Percentiles rank a stretch among this genome's conserved stretches.
phyloP scores from a whole-genome alignment of 2,888 invertebrate species.

The Caenorhabditis plicata region DNA sequence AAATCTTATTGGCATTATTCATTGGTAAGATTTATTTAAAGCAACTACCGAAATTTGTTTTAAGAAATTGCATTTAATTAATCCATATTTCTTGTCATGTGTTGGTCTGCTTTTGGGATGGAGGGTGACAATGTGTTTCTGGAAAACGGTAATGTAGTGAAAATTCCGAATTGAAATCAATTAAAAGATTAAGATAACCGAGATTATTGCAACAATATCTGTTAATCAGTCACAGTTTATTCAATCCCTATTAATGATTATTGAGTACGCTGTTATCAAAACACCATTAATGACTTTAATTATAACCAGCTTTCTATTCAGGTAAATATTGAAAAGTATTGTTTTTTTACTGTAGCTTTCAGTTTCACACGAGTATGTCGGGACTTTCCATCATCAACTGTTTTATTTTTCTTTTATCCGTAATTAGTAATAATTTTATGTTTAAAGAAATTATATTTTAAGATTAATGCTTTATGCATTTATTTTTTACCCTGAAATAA shows the following conservation, averaged over 20 bases:
- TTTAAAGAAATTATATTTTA: conserved; percentile 36
- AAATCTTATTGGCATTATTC: conserved; percentile 85
- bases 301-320: conserved; percentile 60
- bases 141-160: conserved; percentile 67
- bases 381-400: conserved; percentile 78
- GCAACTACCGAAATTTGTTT: conserved; percentile 64
- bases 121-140: conserved; percentile 74
- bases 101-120: conserved; percentile 80
- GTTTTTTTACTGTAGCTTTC: conserved; percentile 24
- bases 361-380: conserved; percentile 72
- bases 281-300: conserved; percentile 61
- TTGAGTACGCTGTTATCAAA: conserved; percentile 58
- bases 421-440: conserved; percentile 68
- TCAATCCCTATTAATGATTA: conserved; percentile 35
- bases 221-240: conserved; percentile 26
- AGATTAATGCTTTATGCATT: conserved; percentile 66
- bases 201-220: conserved; percentile 36
- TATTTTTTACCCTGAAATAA: conserved; percentile 38
- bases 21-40: conserved; percentile 74
- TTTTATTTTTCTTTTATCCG: conserved; percentile 86
- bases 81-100: conserved; percentile 82
- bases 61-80: conserved; percentile 92
- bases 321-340: conserved; percentile 7
- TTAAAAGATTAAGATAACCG: conserved; percentile 39
- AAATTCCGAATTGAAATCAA: neutral